These are phyloP conservation scores for Strix aluco DNA, from an alignment of 2,113 vertebrate species.

Conservation along the genomic window DNA sequence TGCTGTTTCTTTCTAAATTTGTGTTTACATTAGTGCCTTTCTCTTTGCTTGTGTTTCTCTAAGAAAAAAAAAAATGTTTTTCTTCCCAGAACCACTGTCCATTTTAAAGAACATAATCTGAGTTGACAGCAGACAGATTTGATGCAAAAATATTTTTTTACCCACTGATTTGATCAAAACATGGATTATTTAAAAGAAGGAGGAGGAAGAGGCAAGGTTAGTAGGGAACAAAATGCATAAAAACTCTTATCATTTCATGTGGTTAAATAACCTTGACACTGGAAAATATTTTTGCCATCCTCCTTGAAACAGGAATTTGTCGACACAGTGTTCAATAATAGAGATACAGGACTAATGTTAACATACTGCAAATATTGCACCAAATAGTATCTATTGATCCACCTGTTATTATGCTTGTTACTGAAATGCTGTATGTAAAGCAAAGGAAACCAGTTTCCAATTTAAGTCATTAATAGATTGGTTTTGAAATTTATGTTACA, in stretches of 20 bases:
- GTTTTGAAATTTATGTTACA: conserved; percentile 77
- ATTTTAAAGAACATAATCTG: conserved; percentile 37
- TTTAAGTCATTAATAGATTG: conserved; percentile 79
- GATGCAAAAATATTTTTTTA: conserved; percentile 52
- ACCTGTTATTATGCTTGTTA: conserved; percentile 52
- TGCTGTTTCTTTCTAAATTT: neutral
- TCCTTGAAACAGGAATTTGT: conserved; percentile 64
- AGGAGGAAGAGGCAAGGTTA: neutral
- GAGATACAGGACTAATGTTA: conserved; percentile 52
- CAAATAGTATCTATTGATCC: conserved; percentile 69
- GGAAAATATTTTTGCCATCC: conserved; percentile 54
- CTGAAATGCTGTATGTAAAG: conserved; percentile 48
- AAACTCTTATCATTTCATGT: neutral
- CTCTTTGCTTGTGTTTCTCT: neutral
- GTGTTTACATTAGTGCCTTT: neutral
- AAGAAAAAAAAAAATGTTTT: neutral
- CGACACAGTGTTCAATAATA: conserved; percentile 68
- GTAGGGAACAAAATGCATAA: neutral
- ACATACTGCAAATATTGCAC: conserved; percentile 50
- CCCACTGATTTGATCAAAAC: conserved; percentile 59
- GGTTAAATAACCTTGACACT: conserved; percentile 63
- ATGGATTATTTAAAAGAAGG: conserved; percentile 54
- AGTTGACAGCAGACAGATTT: conserved; percentile 44
- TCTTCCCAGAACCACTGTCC: conserved; percentile 14
- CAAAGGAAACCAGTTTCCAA: conserved; percentile 69